phyloP scores from a whole-genome alignment of 2,888 invertebrate species.

The Calliopum simillimum region DNA sequence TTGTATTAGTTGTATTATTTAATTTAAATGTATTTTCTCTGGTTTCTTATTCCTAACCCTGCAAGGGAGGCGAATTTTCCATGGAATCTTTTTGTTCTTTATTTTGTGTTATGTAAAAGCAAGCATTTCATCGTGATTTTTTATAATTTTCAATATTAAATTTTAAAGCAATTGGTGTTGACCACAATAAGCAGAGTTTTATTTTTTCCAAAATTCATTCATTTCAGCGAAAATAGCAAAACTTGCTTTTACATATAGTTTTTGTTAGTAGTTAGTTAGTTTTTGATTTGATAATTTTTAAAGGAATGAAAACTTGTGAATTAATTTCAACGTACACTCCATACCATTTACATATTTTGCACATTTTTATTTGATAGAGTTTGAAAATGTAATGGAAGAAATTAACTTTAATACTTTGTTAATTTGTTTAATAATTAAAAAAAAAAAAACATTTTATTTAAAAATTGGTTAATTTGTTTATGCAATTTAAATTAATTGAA shows the following conservation, averaged over 20 bases:
- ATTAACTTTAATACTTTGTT: too few relatives aligned
- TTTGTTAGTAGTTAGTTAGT: conserved; percentile 22
- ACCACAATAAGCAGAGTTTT: too few relatives aligned
- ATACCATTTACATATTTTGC: conserved; percentile 3
- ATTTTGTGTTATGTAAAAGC: conserved; percentile 46
- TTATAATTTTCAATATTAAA: conserved; percentile 30
- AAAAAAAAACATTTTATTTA: too few relatives aligned
- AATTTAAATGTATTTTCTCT: conserved; percentile 42
- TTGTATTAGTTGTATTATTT: conserved; percentile 42
- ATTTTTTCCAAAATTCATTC: neutral
- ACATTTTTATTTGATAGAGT: too few relatives aligned
- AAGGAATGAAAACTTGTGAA: conserved; percentile 28
- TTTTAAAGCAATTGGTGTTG: neutral
- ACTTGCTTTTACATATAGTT: conserved; percentile 32
- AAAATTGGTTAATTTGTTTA: too few relatives aligned
- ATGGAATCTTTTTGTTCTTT: conserved; percentile 48
- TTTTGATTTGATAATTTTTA: conserved; percentile 24
- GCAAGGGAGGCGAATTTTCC: conserved; percentile 53
- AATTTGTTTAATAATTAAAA: too few relatives aligned
- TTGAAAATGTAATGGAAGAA: too few relatives aligned
- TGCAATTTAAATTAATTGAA: too few relatives aligned
- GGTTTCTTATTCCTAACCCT: conserved; percentile 54
- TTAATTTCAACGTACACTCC: conserved; percentile 12
- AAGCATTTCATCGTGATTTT: conserved; percentile 39
- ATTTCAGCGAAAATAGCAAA: too few relatives aligned